Evolutionary conservation across 2,888 invertebrate species (phyloP).

Genomic region (Eupithecia inturbata): DNA sequence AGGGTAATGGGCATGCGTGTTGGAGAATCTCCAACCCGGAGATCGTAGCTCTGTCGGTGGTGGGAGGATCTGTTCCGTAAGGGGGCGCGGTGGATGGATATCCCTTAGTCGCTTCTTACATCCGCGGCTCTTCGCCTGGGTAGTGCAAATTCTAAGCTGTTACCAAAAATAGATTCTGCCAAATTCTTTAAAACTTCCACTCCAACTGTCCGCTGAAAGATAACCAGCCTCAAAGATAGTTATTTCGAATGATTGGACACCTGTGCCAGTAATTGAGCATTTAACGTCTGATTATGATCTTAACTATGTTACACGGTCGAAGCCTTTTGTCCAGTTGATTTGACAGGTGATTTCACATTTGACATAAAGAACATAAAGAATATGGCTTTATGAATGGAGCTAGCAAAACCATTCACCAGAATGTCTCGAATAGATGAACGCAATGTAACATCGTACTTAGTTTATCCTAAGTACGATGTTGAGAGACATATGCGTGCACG

Average conservation of each 20-base stretch:
- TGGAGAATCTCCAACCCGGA: too few relatives aligned
- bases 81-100: too few relatives aligned
- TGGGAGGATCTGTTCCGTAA: too few relatives aligned
- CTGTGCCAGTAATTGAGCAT: constrained; percentile 37
- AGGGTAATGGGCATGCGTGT: too few relatives aligned
- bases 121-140: too few relatives aligned
- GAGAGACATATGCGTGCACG: too few relatives aligned
- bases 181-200: background rate
- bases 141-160: too few relatives aligned
- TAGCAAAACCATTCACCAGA: background rate
- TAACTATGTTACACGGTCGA: constrained; percentile 1
- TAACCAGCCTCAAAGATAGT: constrained; percentile 15
- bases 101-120: too few relatives aligned
- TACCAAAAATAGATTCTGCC: too few relatives aligned
- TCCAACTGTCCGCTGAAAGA: background rate
- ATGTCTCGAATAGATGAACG: background rate
- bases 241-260: constrained; percentile 42
- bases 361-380: background rate
- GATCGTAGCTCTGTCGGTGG: too few relatives aligned
- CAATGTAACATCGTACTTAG: background rate
- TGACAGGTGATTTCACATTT: constrained; percentile 3
- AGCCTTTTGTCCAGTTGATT: background rate
- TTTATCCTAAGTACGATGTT: background rate
- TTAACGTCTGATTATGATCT: constrained; percentile 33
- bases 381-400: background rate